Evolutionary conservation across 1,140 invertebrate genomes (phyloP).

Genomic region (Bombus superbus): DNA sequence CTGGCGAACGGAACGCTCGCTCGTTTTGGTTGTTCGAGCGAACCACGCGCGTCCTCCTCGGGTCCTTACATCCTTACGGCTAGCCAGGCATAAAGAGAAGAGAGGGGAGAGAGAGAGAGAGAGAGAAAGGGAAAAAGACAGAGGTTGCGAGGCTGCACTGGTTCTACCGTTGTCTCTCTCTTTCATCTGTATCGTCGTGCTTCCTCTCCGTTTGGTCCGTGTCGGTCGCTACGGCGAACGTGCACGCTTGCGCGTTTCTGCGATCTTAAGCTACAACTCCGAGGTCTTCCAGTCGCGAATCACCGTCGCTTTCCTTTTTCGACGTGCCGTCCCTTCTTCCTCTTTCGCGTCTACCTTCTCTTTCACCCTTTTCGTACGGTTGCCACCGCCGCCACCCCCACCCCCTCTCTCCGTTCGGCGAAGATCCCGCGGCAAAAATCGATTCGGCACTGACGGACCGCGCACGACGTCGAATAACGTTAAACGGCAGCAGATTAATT

Average conservation of each 20-base stretch:
- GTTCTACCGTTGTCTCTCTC: not conserved
- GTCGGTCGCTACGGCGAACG: not conserved
- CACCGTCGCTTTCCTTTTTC: constrained; percentile 69
- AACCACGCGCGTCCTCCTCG: constrained; percentile 13
- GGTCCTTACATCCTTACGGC: constrained; percentile 19
- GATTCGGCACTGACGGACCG: not conserved
- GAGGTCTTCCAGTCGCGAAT: constrained; percentile 68
- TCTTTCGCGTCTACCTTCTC: constrained; percentile 23
- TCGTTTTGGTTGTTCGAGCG: constrained; percentile 1
- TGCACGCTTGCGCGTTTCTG: constrained; percentile 45
- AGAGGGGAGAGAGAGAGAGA: not conserved
- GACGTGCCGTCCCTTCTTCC: constrained; percentile 42
- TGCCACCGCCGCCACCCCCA: too few relatives aligned
- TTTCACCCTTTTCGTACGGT: constrained; percentile 39
- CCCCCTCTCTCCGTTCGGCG: not conserved
- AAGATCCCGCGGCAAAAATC: constrained; percentile 29
- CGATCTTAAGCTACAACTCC: constrained; percentile 60
- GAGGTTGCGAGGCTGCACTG: not conserved
- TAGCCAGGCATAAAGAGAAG: too few relatives aligned
- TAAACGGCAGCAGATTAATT: not conserved
- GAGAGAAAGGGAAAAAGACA: not conserved
- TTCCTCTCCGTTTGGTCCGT: not conserved
- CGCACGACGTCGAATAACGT: not conserved
- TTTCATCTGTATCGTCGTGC: not conserved
- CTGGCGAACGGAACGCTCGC: not conserved